Evolutionary conservation across 2,888 invertebrate genomes (phyloP), one percentile per base, ranked within the genome.

Genomic region (Strigamia maritima): DNA sequence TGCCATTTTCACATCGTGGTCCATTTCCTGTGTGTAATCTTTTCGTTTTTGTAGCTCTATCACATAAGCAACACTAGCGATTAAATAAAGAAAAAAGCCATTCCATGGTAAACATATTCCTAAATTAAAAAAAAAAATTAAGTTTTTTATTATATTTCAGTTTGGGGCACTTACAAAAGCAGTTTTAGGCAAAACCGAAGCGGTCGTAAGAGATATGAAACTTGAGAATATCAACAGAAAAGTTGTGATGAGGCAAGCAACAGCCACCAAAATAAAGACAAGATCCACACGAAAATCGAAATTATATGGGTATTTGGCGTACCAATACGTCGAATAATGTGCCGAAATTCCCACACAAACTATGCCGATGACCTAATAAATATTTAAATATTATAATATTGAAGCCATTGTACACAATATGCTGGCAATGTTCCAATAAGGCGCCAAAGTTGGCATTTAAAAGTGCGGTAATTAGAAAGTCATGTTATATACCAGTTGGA

Each of bases 71-170:
- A 76, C 40, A 16, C 8, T 38, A 14, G 76, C 76, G 38, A 76
- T 76, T 19, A 76, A 12, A 14, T 76, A 76, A 1, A 76, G 76
- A 76, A 76, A 16, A 24, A 38, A 35, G 76, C 76, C 35, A 38
- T n/a, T 24, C 38, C 76, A 24, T 31, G 24, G 35, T 76, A 76
- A 19, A 38, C 14, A 8, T 16, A 38, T 76, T 76, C 76, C 76
- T 76, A 38, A 16, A 40, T 35, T 4, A 38, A 40, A 16, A 35
- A 8, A 19, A 12, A 31, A n/a, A 19, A n/a, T 4, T 16, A 22
- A 60, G 16, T 6, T 49, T 6, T n/a, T n/a, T n/a, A n/a, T n/a
- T n/a, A n/a, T n/a, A n/a, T 40, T 40, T 40, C 40, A 40, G 8
- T 40, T 49, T 4, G 3, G 16, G 19, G n/a, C 24, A 60, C 60